A percentile compares a stretch with the other conserved stretches of the same genome.
phyloP scores from a whole-genome alignment of 2,888 invertebrate species.

The Drosophila subquinaria region DNA sequence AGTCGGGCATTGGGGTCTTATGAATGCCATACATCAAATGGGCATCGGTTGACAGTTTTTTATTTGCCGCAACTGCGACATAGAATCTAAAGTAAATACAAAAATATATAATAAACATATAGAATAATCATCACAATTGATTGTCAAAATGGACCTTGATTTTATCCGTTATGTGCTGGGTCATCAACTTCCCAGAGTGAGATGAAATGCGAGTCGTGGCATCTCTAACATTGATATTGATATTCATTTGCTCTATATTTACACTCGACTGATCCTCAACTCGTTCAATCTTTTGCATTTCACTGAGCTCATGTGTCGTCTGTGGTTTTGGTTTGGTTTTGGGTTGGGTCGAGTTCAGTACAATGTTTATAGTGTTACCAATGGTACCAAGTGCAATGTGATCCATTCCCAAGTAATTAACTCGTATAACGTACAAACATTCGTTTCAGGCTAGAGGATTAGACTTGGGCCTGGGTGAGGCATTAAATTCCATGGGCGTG shows the following conservation, averaged over 20 bases:
- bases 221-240: constrained; percentile 52
- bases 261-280: constrained; percentile 47
- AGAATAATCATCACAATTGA: constrained; percentile 5
- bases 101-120: neutral
- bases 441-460: constrained; percentile 17
- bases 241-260: constrained; percentile 65
- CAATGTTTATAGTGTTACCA: constrained; percentile 27
- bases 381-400: constrained; percentile 17
- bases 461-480: constrained; percentile 6
- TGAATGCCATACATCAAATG: constrained; percentile 50
- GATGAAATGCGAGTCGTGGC: constrained; percentile 47
- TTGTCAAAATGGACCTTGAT: constrained; percentile 49
- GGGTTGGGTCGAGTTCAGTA: constrained; percentile 22
- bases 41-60: constrained; percentile 36
- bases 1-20: constrained; percentile 6
- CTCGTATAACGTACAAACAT: constrained; percentile 27
- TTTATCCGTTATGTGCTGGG: constrained; percentile 65
- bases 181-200: constrained; percentile 58
- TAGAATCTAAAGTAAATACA: constrained; percentile 6
- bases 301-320: constrained; percentile 59
- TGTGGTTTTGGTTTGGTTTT: constrained; percentile 54
- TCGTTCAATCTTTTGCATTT: constrained; percentile 43
- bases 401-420: constrained; percentile 40
- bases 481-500: constrained; percentile 36
- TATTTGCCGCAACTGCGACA: constrained; percentile 29